Evolutionary conservation across 2,797 vertebrate species (phyloP).

Genomic region (Myotis findleyi): DNA sequence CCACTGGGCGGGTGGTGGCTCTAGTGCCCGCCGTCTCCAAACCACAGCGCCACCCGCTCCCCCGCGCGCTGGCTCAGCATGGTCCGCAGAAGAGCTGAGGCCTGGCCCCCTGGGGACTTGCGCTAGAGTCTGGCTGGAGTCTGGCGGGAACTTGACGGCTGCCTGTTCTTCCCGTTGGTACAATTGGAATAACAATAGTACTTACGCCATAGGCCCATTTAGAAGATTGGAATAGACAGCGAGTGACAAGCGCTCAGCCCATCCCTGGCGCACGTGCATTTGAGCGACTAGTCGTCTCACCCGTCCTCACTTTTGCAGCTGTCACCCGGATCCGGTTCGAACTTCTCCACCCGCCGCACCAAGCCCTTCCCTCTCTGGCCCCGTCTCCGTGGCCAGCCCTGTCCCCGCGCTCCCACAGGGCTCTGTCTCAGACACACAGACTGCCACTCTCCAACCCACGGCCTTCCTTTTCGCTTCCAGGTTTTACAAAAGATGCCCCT

Average conservation of each 20-base stretch:
- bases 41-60: accelerated
- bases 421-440: neutral
- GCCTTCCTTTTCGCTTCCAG: neutral
- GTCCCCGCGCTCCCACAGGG: neutral
- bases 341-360: neutral
- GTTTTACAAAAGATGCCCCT: neutral
- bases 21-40: neutral
- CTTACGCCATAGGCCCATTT: neutral
- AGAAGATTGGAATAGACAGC: neutral
- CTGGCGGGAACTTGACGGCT: neutral
- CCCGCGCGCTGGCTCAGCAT: neutral
- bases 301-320: neutral
- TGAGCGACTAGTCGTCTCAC: too few species aligned
- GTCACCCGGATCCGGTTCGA: neutral
- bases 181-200: neutral
- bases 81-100: neutral
- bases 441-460: neutral
- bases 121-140: neutral
- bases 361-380: neutral
- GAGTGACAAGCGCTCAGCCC: neutral
- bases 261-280: neutral
- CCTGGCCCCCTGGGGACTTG: too few species aligned
- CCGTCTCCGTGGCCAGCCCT: too few species aligned
- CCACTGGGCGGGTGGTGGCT: neutral
- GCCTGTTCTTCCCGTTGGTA: neutral